Percentiles rank a stretch among this genome's conserved stretches.
Conservation (phyloP, 2,888 invertebrate species). For the Osedax fenrisi region DNA sequence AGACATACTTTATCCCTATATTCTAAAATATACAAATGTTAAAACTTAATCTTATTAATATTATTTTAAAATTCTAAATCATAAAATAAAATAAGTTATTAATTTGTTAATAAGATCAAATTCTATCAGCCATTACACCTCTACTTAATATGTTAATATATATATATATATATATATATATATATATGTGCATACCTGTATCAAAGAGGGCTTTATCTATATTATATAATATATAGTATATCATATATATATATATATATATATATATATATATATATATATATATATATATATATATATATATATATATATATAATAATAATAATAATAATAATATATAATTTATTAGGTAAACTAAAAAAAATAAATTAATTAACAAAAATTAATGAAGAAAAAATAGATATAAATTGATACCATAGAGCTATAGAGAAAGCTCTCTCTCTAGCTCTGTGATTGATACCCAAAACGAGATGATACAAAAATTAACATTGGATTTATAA, state of each 20-base stretch:
- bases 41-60: no score
- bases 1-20: no score
- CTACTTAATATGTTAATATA: neutral
- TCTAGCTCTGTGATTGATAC: no score
- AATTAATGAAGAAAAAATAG: neutral
- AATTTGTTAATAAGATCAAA: no score
- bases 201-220: neutral
- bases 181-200: conserved; percentile 14
- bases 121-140: no score
- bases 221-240: neutral
- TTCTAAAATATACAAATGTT: no score
- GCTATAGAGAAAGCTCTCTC: no score
- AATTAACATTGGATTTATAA: no score
- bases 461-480: no score
- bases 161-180: conserved; percentile 11
- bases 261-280: conserved; percentile 12
- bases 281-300: conserved; percentile 19
- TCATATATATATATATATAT: conserved; percentile 11
- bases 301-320: conserved; percentile 17
- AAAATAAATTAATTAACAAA: neutral
- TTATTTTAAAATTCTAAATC: no score
- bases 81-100: no score
- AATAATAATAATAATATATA: conserved; percentile 7
- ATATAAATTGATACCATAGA: neutral
- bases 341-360: neutral